Conservation (phyloP, 1,140 invertebrate genomes). For the Ditylenchus dipsaci region DNA sequence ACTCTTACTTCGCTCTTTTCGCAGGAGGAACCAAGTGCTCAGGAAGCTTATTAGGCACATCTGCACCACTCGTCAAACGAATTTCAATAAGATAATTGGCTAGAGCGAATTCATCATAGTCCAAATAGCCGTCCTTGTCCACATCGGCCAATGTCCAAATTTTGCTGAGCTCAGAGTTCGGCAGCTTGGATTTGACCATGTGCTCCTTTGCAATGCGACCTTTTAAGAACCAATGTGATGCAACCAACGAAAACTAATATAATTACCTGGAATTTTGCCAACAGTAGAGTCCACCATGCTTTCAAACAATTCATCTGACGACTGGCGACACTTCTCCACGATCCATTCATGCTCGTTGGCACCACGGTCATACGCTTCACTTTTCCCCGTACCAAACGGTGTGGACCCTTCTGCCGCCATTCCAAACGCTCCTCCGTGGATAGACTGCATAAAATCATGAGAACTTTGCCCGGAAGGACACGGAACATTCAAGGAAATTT, state of each 20-base stretch:
- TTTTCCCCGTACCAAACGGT: constrained; percentile 88
- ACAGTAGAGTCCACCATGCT: constrained; percentile 62
- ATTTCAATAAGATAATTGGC: constrained; percentile 90
- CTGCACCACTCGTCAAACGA: no score
- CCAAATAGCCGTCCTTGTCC: constrained; percentile 88
- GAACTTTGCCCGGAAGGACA: constrained; percentile 62
- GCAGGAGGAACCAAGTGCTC: no score
- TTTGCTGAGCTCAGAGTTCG: constrained; percentile 90
- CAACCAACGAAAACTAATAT: constrained; percentile 77
- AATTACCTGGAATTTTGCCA: constrained; percentile 82
- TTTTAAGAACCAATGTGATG: constrained; percentile 64
- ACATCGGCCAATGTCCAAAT: constrained; percentile 74
- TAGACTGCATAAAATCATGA: no score
- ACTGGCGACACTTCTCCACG: constrained; percentile 67
- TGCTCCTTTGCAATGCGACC: constrained; percentile 83
- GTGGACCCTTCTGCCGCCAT: constrained; percentile 78
- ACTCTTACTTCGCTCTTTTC: no score
- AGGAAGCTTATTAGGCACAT: no score
- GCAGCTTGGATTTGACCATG: constrained; percentile 95
- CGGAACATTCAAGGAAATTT: constrained; percentile 52
- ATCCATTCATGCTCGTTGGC: constrained; percentile 95
- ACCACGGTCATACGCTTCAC: constrained; percentile 91
- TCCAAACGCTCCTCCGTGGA: constrained; percentile 68
- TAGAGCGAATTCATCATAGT: constrained; percentile 92
- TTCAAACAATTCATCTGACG: no score